These are phyloP conservation scores for Axis porcinus DNA, from an alignment of 2,113 vertebrate genomes.

Conservation along the genomic window DNA sequence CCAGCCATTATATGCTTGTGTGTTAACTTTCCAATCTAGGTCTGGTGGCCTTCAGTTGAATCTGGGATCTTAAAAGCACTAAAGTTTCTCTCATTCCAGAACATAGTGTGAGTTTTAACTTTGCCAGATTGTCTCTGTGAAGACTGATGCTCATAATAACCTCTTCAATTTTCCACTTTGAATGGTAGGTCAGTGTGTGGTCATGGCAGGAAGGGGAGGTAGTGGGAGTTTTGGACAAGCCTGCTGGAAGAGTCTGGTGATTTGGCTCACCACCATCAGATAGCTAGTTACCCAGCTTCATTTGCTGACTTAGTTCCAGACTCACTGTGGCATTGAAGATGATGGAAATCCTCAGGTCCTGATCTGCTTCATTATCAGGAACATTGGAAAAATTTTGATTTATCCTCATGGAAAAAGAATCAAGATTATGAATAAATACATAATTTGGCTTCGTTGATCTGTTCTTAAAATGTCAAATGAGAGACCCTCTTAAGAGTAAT, in stretches of 20 bases:
- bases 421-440: not conserved
- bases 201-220: not conserved
- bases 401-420: not conserved
- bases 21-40: not conserved
- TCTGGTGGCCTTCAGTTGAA: not conserved
- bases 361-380: not conserved
- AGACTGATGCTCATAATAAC: not conserved
- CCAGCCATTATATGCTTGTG: not conserved
- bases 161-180: not conserved
- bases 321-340: not conserved
- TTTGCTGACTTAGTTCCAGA: not conserved
- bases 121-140: not conserved
- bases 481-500: not conserved
- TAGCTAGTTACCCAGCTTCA: not conserved
- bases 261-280: not conserved
- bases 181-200: not conserved
- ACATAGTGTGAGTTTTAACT: not conserved
- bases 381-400: not conserved
- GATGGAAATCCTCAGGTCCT: not conserved
- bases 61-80: not conserved
- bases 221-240: not conserved
- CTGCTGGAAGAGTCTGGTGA: not conserved
- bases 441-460: not conserved
- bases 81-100: not conserved
- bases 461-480: constrained; percentile 19